Evolutionary conservation across 2,113 vertebrate species (phyloP), one percentile per base, ranked within the genome.

Genomic region (Camelus bactrianus): DNA sequence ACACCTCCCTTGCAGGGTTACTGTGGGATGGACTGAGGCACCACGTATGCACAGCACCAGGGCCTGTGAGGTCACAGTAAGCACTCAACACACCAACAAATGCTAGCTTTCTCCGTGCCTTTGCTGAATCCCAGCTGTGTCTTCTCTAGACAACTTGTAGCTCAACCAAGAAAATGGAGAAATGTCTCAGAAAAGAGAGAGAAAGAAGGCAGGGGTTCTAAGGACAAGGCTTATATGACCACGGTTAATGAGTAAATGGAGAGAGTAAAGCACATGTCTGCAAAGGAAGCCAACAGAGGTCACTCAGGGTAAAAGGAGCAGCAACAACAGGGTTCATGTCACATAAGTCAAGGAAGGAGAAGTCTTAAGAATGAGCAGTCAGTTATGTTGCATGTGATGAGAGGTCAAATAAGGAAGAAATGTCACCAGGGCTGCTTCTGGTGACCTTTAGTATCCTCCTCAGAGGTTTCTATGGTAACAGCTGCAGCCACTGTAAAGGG

Each of bases 141-240:
- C 46, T 82, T 91, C 83, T 46, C 77, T 52, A 58, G n/a, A 79
- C 10, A 54, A 20, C n/a, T 16, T 19, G 7, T 6, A 75, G 48
- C 56, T 75, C 67, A 80, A 80, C 42, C 35, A 10, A 94, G 35
- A 60, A 94, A 77, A 89, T n/a, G 42, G 64, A 79, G 28, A 60
- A 35, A 62, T 0, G 12, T 38, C 42, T 84, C 58, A n/a, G 48
- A 88, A 80, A 70, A 54, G 11, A 70, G 48, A 35, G 42, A 67
- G 52, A 62, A 48, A 32, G 50, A 64, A 93, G 76, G 30, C 19
- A 9, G 38, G 54, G 28, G 13, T 46, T 38, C 72, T 32, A 13
- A 92, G 69, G 28, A 52, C 12, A 13, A 62, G 56, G 46, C 42
- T 93, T 85, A 85, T 64, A 73, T 42, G 80, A 64, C 50, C 15